Evolutionary conservation across 2,888 invertebrate species (phyloP).

Genomic region (Hirudinaria manillensis): DNA sequence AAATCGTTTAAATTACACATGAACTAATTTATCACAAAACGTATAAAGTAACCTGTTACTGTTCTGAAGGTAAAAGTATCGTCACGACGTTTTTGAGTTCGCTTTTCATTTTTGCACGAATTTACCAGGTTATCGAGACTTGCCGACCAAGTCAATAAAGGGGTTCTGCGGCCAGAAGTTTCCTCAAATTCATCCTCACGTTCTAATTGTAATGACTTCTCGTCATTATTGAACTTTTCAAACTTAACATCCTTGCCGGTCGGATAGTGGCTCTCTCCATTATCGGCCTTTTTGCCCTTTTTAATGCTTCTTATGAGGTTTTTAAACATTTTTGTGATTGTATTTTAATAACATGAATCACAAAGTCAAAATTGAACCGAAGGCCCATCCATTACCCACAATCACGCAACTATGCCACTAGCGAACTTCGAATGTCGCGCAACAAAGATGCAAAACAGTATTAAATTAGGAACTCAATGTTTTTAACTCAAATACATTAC

Average conservation of each 20-base stretch:
- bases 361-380: too few relatives aligned
- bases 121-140: slow-evolving; percentile 19
- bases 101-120: neutral
- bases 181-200: neutral
- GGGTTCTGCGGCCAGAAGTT: slow-evolving; percentile 1
- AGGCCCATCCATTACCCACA: too few relatives aligned
- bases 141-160: slow-evolving; percentile 13
- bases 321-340: neutral
- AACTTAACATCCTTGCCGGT: neutral
- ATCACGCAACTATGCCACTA: too few relatives aligned
- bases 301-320: slow-evolving; percentile 16
- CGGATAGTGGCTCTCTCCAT: neutral
- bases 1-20: neutral
- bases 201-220: neutral
- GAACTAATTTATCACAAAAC: neutral
- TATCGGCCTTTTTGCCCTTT: slow-evolving; percentile 4
- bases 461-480: too few relatives aligned
- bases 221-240: neutral
- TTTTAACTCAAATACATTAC: too few relatives aligned
- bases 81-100: neutral
- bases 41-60: neutral
- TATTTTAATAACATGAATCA: too few relatives aligned
- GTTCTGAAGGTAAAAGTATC: neutral
- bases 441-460: too few relatives aligned
- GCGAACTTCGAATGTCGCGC: too few relatives aligned